Percentiles rank a stretch among this genome's conserved stretches.
Conservation (phyloP, 2,888 invertebrate genomes). For the Argyresthia albistria region DNA sequence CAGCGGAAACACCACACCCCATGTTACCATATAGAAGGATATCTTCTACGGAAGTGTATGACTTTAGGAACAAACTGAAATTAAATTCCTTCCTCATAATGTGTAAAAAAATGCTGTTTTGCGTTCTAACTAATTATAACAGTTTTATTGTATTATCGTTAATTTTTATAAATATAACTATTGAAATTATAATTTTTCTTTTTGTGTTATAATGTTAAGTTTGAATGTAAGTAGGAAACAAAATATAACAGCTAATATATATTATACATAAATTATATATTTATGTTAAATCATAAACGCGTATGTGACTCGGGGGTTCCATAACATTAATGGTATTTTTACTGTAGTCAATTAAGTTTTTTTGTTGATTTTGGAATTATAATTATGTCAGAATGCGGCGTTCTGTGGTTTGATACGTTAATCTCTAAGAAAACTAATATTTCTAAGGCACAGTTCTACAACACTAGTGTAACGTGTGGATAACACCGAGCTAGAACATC, state of each 20-base stretch:
- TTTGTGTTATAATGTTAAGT: slow-evolving; percentile 34
- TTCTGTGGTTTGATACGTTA: not conserved
- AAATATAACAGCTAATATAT: slow-evolving; percentile 38
- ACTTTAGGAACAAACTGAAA: slow-evolving; percentile 29
- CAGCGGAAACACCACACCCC: slow-evolving; percentile 58
- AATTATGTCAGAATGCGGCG: not conserved
- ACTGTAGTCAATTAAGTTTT: not conserved
- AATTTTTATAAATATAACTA: slow-evolving; percentile 51
- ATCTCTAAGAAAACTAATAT: not conserved
- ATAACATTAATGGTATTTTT: not conserved
- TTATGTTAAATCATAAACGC: slow-evolving; percentile 28
- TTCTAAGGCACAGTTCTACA: too few relatives aligned
- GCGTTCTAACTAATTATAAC: slow-evolving; percentile 40
- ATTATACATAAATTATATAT: slow-evolving; percentile 17
- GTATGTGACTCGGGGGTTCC: slow-evolving; percentile 23
- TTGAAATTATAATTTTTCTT: slow-evolving; percentile 38
- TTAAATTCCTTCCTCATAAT: slow-evolving; percentile 43
- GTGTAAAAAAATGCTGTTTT: slow-evolving; percentile 52
- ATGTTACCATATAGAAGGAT: slow-evolving; percentile 59
- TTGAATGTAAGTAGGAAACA: slow-evolving; percentile 55
- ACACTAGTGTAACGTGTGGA: too few relatives aligned
- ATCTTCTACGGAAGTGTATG: slow-evolving; percentile 18
- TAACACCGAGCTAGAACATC: too few relatives aligned
- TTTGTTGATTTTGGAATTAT: not conserved
- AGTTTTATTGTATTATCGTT: slow-evolving; percentile 24